Evolutionary conservation across 1,140 invertebrate genomes (phyloP), one percentile per base, ranked within the genome.

Genomic region (Apis cerana): DNA sequence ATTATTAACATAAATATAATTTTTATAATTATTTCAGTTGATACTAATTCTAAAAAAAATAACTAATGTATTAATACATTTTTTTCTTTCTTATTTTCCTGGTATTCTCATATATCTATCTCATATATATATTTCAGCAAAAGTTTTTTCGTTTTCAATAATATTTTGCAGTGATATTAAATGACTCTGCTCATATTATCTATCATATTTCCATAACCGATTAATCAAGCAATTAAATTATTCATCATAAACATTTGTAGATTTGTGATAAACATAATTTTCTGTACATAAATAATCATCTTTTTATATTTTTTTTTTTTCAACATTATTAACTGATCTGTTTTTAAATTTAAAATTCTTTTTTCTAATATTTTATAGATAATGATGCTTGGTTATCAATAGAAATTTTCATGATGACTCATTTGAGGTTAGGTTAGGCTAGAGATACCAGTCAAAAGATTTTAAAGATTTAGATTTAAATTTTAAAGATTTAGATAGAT

Each of bases 141-240:
- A 67, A 17, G 33, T 68, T 21, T 12, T 19, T 68, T 48, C 13
- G 19, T 67, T 43, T 50, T 43, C 43, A 68, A 5, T 68, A 50
- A 68, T 68, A 43, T 19, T n/a, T 59, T 67, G 58, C 76, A 70
- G 67, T 79, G 67, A 79, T 67, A 70, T 79, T 61, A 79, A 79
- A 61, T n/a, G 67, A 33, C 3, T 19, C 10, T 67, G 33, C 43
- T 9, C 17, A 67, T 33, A 19, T 4, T 33, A 33, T 33, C 33
- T 67, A 43, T 67, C 33, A 43, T 50, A 48, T 52, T 59, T 79
- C 43, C 54, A 54, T 70, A 56, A 61, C 67, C n/a, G 43, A 79
- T 71, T 58, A 68, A 71, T 23, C 77, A 79, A 79, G 62, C 23
- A 59, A 48, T 79, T 79, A 71, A 61, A 23, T 56, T 48, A 19